phyloP scores from a whole-genome alignment of 2,113 vertebrate species.

The Rhegmatorhina hoffmannsi region DNA sequence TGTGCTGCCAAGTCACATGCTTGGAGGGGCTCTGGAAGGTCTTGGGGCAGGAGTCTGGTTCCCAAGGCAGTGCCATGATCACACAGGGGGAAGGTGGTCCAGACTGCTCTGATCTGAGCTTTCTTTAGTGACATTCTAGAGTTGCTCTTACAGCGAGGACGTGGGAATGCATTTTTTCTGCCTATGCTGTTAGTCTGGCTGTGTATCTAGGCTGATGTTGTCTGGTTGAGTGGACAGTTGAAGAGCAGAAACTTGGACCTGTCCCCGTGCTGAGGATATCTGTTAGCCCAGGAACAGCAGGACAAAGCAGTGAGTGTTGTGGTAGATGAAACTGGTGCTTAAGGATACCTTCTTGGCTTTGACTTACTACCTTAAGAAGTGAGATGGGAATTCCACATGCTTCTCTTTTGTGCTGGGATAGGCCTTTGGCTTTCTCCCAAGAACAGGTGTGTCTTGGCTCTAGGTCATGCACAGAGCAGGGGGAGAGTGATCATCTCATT shows the following conservation, averaged over 20 bases:
- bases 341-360: background rate
- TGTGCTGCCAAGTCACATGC: background rate
- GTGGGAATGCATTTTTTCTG: background rate
- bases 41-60: background rate
- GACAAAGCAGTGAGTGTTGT: background rate
- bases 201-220: background rate
- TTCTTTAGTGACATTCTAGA: background rate
- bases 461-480: background rate
- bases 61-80: background rate
- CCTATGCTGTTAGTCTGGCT: background rate
- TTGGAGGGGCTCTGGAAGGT: background rate
- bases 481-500: background rate
- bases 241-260: background rate
- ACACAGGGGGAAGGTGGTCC: background rate
- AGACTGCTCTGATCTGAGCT: background rate
- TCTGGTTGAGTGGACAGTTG: background rate
- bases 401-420: background rate
- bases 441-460: background rate
- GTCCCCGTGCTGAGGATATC: background rate
- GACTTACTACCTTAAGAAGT: background rate
- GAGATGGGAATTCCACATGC: background rate
- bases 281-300: background rate
- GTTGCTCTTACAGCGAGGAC: background rate
- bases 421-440: fast-evolving
- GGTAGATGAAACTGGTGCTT: background rate